Base-by-base conservation (phyloP, 1,140 invertebrate species). In the Zophobas atratus region DNA sequence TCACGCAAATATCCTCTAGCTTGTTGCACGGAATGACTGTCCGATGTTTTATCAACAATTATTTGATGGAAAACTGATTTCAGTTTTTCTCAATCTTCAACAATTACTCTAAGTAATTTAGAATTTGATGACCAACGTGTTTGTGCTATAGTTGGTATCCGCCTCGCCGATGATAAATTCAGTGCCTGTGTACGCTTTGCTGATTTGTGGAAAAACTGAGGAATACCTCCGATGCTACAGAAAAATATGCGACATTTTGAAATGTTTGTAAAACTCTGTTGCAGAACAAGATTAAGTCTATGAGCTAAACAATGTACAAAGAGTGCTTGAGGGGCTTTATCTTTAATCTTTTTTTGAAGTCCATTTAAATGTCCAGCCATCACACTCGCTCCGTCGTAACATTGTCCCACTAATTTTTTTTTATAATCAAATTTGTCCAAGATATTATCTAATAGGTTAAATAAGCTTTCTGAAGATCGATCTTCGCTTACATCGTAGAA, bases 301-400 rank as follows among this genome's bases (percentile, higher is more conserved):
- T 77, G 76, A n/a, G 76, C 76, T 60, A 36, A 63, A 51, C 76
- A 63, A 63, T 77, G 70, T 20, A 70, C 74, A 38, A 77, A 67
- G 4, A 77, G 43, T 5, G 76, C 76, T 1, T 36, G 32, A 34
- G 63, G 76, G 38, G 35, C 35, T 1, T 72, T 48, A 20, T 38
- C 8, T 55, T 77, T 77, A 56, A 77, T 43, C 72, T 77, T 77
- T 20, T 48, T 39, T 46, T 77, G 76, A 2, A 77, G 53, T 1
- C 53, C 70, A 60, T 77, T 77, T 56, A 77, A 6, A 20, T 77
- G 33, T 56, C 53, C 67, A 32, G 63, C 51, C 75, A 70, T 51
- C 32, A 77, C 49, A 57, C 49, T 20, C 55, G 76, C 63, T 5
- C 76, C 76, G 41, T 77, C 67, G 38, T 77, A 77, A 36, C 55